These are phyloP conservation scores for Lutjanus campechanus DNA, from an alignment of 2,797 vertebrate species.

Conservation along the genomic window DNA sequence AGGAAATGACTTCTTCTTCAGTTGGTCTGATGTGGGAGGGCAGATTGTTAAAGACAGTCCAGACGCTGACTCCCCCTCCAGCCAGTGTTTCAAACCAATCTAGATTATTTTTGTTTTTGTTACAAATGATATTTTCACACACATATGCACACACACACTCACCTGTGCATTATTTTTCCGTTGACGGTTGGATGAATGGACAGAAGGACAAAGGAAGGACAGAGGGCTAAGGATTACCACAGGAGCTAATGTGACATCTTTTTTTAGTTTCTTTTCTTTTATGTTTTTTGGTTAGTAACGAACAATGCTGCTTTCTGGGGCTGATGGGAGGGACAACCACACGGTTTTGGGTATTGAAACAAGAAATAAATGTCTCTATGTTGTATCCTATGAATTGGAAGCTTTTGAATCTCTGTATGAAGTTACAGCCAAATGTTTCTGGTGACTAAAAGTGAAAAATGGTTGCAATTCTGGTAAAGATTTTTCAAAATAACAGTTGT, in stretches of 20 bases:
- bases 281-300: slow-evolving; percentile 64
- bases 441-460: slow-evolving; percentile 71
- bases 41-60: slow-evolving; percentile 34
- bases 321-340: slow-evolving; percentile 51
- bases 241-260: slow-evolving; percentile 58
- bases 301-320: slow-evolving; percentile 82
- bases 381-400: slow-evolving; percentile 78
- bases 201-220: slow-evolving; percentile 34
- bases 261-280: slow-evolving; percentile 51
- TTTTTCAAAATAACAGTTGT: slow-evolving; percentile 54
- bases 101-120: slow-evolving; percentile 65
- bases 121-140: slow-evolving; percentile 72
- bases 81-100: slow-evolving; percentile 56
- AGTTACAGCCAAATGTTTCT: slow-evolving; percentile 79
- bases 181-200: slow-evolving; percentile 29
- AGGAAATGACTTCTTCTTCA: slow-evolving; percentile 19
- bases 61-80: slow-evolving; percentile 47
- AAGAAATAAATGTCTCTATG: slow-evolving; percentile 82
- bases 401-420: slow-evolving; percentile 81
- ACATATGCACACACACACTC: slow-evolving; percentile 43
- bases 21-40: slow-evolving; percentile 13
- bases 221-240: slow-evolving; percentile 17
- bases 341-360: slow-evolving; percentile 67
- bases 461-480: slow-evolving; percentile 73
- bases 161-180: slow-evolving; percentile 62